Evolutionary conservation across 2,113 vertebrate species (phyloP).

Genomic region (Bothrops jararaca): DNA sequence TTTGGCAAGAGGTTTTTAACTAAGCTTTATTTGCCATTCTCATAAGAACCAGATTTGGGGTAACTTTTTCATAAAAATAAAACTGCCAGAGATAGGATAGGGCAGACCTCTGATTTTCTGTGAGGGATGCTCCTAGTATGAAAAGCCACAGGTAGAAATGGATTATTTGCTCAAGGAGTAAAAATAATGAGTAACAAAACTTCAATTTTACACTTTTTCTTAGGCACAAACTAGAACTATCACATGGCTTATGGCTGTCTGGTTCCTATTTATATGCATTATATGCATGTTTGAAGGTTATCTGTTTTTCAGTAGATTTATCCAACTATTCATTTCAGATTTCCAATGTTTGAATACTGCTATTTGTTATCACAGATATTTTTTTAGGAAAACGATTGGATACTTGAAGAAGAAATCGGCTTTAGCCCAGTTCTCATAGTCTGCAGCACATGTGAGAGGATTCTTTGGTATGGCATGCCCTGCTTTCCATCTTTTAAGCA

Average conservation of each 20-base stretch:
- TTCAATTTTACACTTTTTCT: neutral
- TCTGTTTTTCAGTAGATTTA: slow-evolving; percentile 24
- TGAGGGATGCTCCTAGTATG: neutral
- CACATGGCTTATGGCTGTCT: slow-evolving; percentile 2
- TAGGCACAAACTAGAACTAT: slow-evolving; percentile 1
- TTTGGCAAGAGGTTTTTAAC: neutral
- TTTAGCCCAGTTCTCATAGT: neutral
- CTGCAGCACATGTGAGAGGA: neutral
- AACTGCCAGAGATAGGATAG: neutral
- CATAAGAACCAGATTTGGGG: neutral
- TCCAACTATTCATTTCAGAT: neutral
- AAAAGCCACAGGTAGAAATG: neutral
- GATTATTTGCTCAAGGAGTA: neutral
- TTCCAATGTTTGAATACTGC: slow-evolving; percentile 19
- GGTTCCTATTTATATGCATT: neutral
- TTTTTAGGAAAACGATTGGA: neutral
- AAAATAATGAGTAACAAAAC: neutral
- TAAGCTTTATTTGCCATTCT: neutral
- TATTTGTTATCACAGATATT: slow-evolving; percentile 38
- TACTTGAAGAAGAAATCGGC: neutral
- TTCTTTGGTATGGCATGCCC: neutral
- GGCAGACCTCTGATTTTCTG: neutral
- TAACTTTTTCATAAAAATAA: neutral
- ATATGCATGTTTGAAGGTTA: neutral
- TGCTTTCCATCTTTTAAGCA: neutral